These are phyloP conservation scores for Portunus trituberculatus DNA, from an alignment of 1,140 invertebrate genomes.

Conservation along the genomic window DNA sequence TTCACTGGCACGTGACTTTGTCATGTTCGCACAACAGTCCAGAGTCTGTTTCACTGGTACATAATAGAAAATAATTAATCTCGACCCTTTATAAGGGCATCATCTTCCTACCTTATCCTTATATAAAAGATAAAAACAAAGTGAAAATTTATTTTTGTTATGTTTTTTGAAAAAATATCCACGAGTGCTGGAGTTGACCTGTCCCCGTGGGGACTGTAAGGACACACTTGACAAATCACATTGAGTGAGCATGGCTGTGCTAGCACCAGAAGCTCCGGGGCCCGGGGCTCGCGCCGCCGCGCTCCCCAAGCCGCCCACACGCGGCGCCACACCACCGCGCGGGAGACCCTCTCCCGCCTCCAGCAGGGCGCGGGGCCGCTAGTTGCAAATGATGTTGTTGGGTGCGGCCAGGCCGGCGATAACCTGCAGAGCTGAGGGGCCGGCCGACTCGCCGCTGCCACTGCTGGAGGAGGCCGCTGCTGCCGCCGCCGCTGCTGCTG, in stretches of 20 bases:
- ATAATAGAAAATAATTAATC: conserved; percentile 77
- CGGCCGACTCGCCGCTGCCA: not conserved
- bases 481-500: not conserved
- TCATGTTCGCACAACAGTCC: conserved; percentile 74
- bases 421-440: conserved; percentile 63
- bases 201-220: conserved; percentile 75
- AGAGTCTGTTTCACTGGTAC: conserved; percentile 75
- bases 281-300: conserved; percentile 63
- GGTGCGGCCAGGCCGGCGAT: conserved; percentile 64
- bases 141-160: conserved; percentile 76
- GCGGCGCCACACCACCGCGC: not conserved
- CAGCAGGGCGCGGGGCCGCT: not conserved
- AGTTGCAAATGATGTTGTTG: conserved; percentile 72
- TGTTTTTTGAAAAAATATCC: conserved; percentile 77
- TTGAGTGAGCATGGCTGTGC: conserved; percentile 77
- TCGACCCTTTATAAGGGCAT: conserved; percentile 76
- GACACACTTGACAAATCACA: conserved; percentile 77
- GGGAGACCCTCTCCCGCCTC: not conserved
- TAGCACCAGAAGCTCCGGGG: conserved; percentile 77
- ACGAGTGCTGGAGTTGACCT: conserved; percentile 76
- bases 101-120: conserved; percentile 75
- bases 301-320: conserved; percentile 46
- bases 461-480: not conserved
- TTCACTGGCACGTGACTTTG: conserved; percentile 77
- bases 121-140: conserved; percentile 77